Percentiles rank a stretch among this genome's conserved stretches.
Conservation (phyloP, 2,888 invertebrate genomes). For the Mechanitis mazaeus region DNA sequence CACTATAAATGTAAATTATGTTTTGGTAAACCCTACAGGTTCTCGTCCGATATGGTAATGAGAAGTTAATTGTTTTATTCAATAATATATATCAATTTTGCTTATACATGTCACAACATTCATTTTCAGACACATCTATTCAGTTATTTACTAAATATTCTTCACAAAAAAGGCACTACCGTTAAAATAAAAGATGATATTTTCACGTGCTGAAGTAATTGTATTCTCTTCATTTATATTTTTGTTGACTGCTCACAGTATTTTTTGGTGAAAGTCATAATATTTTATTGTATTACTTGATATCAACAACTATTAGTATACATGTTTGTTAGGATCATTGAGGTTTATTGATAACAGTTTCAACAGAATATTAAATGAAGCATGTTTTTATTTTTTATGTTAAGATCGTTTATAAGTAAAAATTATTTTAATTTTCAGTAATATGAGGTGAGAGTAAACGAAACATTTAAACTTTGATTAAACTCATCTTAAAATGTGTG, state of each 20-base stretch:
- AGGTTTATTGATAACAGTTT: constrained; percentile 8
- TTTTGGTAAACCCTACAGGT: no score
- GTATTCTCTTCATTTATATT: constrained; percentile 22
- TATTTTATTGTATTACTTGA: constrained; percentile 13
- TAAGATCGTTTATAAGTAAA: background rate
- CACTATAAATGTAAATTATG: no score
- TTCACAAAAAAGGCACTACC: constrained; percentile 20
- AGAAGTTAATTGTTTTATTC: background rate
- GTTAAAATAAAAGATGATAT: constrained; percentile 21
- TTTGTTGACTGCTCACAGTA: constrained; percentile 17
- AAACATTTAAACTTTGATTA: no score
- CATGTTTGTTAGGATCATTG: background rate
- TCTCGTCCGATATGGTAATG: background rate
- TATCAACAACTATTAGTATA: background rate
- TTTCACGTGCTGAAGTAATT: constrained; percentile 18
- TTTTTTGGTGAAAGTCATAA: constrained; percentile 19
- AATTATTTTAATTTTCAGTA: no score
- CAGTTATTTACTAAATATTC: constrained; percentile 21
- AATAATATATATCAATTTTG: no score
- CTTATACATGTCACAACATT: background rate
- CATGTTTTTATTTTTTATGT: background rate
- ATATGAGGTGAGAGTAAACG: no score
- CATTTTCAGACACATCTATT: constrained; percentile 18
- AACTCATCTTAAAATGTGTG: no score
- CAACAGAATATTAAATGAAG: background rate